phyloP scores from a whole-genome alignment of 2,113 vertebrate genomes.

The Nansenia antarctica region DNA sequence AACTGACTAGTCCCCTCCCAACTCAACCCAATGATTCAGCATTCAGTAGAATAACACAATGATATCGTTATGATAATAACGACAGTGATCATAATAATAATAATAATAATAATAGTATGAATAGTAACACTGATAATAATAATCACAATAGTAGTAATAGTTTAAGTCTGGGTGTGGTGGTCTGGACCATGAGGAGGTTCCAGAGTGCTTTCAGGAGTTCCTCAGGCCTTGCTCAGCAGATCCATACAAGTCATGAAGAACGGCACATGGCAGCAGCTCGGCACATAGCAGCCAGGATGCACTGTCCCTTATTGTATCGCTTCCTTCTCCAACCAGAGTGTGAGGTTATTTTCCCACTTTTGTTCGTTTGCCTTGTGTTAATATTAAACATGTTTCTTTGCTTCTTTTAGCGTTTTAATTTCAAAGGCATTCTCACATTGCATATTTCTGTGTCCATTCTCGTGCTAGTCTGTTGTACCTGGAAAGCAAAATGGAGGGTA shows the following conservation, averaged over 20 bases:
- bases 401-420: slow-evolving; percentile 61
- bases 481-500: slow-evolving; percentile 13
- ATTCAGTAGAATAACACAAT: slow-evolving; percentile 40
- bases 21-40: slow-evolving; percentile 49
- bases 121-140: slow-evolving; percentile 57
- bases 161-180: slow-evolving; percentile 68
- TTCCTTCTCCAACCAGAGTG: slow-evolving; percentile 59
- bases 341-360: slow-evolving; percentile 47
- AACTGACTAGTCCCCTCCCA: slow-evolving; percentile 31
- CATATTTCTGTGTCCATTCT: slow-evolving; percentile 84
- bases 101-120: slow-evolving; percentile 44
- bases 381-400: slow-evolving; percentile 67
- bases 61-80: slow-evolving; percentile 47
- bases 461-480: slow-evolving; percentile 84
- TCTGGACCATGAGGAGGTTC: slow-evolving; percentile 62
- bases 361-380: slow-evolving; percentile 65
- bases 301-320: slow-evolving; percentile 61
- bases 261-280: slow-evolving; percentile 66
- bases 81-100: slow-evolving; percentile 30
- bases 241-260: slow-evolving; percentile 63
- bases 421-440: slow-evolving; percentile 73
- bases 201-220: slow-evolving; percentile 61
- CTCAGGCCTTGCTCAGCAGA: slow-evolving; percentile 64
- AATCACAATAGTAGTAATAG: slow-evolving; percentile 65
- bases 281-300: slow-evolving; percentile 69